phyloP scores from a whole-genome alignment of 2,797 vertebrate species.

The Orestias chungarensis region DNA sequence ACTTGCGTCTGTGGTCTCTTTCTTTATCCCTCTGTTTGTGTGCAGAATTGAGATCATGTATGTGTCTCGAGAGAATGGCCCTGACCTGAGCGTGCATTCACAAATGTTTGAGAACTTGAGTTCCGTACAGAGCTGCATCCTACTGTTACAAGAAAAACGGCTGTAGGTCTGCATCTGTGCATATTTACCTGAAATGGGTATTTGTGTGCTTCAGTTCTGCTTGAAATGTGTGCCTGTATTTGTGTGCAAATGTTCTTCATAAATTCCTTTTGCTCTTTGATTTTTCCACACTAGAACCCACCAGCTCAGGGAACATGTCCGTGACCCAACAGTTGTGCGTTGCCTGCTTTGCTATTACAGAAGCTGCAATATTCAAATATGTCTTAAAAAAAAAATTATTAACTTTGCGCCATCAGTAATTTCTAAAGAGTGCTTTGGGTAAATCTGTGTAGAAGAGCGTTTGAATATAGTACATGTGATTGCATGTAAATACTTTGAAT shows the following conservation, averaged over 20 bases:
- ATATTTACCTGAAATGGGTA: conserved; percentile 7
- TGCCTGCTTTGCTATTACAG: conserved; percentile 16
- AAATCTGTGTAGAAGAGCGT: conserved; percentile 11
- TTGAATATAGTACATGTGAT: conserved; percentile 54
- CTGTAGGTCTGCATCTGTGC: conserved; percentile 13
- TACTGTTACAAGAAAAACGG: conserved; percentile 31
- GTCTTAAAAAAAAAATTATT: conserved; percentile 8
- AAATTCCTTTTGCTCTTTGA: conserved; percentile 6
- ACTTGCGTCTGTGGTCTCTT: conserved; percentile 16
- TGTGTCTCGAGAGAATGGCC: conserved; percentile 43
- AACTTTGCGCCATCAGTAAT: conserved; percentile 16
- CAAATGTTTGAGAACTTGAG: conserved; percentile 26
- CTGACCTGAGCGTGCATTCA: conserved; percentile 19
- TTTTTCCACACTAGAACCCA: conserved; percentile 4
- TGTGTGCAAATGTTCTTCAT: conserved; percentile 9
- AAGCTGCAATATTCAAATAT: conserved; percentile 26
- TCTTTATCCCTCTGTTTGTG: conserved; percentile 28
- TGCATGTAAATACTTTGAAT: conserved; percentile 41
- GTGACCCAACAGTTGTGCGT: conserved; percentile 11
- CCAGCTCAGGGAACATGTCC: conserved; percentile 12
- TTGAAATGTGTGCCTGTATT: neutral
- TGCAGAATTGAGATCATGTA: conserved; percentile 29
- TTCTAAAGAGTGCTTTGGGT: conserved; percentile 11
- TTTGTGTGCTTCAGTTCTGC: neutral
- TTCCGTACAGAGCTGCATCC: conserved; percentile 33